Evolutionary conservation across 2,888 invertebrate species (phyloP), one percentile per base, ranked within the genome.

Genomic region (Coenonympha glycerion): DNA sequence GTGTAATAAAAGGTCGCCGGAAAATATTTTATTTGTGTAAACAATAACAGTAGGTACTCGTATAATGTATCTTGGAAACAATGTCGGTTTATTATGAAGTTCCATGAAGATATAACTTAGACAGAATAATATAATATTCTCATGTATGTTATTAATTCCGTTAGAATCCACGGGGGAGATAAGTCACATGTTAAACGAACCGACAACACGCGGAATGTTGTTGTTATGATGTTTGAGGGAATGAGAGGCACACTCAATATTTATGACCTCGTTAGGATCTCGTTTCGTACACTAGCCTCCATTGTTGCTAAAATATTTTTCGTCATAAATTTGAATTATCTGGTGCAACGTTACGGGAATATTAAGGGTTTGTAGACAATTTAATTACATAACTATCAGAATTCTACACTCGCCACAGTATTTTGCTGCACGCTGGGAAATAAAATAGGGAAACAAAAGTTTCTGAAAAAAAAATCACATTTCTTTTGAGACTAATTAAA

Each of bases 141-240:
- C 33, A 9, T 44, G 22, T 44, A 31, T 24, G 16, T 24, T 34
- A 45, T 45, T 45, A 45, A 34, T 45, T 45, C 45, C 18, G 34
- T 45, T 45, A 45, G 6, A 16, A 24, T 34, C 45, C 45, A 21
- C 24, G 26, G 33, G 33, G 31, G 39, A 50, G 50, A 50, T 50
- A 50, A 50, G 45, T 50, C 46, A 50, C 45, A 46, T 50, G 46
- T 50, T 50, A 40, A 50, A 50, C 50, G 50, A 50, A 50, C 46
- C 45, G 30, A 24, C 31, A 40, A 39, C 47, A 47, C 30, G 39
- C 39, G 31, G 45, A 46, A 50, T 50, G 50, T 46, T 40, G 48
- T 48, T 48, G 46, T 50, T 50, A 46, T 50, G 50, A 50, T 50
- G 45, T 50, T 46, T 44, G 44, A 37, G 49, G 24, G 21, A 37